phyloP scores from a whole-genome alignment of 2,113 vertebrate genomes.

The Mormyrus lacerda region DNA sequence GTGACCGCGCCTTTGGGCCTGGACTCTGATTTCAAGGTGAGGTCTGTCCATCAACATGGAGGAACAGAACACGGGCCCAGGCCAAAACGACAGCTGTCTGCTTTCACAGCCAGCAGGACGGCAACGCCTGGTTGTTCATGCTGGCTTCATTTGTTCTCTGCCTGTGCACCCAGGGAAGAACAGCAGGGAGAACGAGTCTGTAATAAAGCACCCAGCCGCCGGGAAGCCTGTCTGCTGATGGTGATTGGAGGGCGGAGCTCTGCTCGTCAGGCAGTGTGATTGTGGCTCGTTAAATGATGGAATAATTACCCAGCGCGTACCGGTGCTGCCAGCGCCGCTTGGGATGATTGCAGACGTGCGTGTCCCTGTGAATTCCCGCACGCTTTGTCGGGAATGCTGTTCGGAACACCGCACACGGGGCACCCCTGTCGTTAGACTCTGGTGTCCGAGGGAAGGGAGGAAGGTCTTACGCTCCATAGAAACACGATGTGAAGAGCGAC shows the following conservation, averaged over 20 bases:
- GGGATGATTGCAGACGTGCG: constrained; percentile 49
- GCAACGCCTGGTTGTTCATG: not conserved
- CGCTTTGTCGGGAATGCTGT: constrained; percentile 47
- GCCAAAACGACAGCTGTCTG: not conserved
- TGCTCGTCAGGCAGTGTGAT: constrained; percentile 27
- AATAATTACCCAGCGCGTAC: constrained; percentile 57
- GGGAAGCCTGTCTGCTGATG: constrained; percentile 19
- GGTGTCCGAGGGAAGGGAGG: not conserved
- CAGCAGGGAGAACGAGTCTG: not conserved
- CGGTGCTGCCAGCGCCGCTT: constrained; percentile 32
- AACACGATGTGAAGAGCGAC: not conserved
- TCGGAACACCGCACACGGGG: constrained; percentile 32
- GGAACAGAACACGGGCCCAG: not conserved
- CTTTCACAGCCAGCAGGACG: not conserved
- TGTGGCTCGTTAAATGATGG: constrained; percentile 55
- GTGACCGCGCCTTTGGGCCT: not conserved
- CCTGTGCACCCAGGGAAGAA: not conserved
- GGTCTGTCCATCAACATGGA: not conserved
- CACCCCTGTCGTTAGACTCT: constrained; percentile 25
- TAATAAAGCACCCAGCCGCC: not conserved
- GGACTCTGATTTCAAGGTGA: not conserved
- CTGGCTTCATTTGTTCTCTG: not conserved
- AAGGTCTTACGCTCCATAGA: not conserved
- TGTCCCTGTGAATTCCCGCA: constrained; percentile 41
- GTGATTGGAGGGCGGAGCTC: constrained; percentile 5